Evolutionary conservation across 2,797 vertebrate genomes (phyloP), one percentile per base, ranked within the genome.

Genomic region (Chromobotia macracanthus): DNA sequence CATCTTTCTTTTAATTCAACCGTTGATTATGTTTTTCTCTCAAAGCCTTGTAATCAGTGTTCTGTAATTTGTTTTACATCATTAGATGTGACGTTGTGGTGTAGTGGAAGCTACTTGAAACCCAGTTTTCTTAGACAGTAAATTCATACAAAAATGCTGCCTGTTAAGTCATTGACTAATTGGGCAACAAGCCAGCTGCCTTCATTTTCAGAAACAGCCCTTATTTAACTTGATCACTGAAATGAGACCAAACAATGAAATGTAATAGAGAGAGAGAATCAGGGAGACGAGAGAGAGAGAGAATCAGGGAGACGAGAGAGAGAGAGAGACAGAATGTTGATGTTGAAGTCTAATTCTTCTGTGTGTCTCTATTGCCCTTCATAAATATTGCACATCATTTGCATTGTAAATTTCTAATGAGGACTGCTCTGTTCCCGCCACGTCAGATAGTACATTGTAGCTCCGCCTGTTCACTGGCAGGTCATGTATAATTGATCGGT

Each of bases 351-450:
- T 28, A 6, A 69, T 80, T 77, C 60, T 72, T 79, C 68, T 58
- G 38, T 56, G n/a, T n/a, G 56, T 83, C 74, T 79, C 85, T 69
- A 65, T 75, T 78, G 72, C 48, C 86, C 82, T 86, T 88, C 81
- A 88, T 88, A 75, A 86, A 86, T 86, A 85, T 85, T 82, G 81
- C 68, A 86, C 71, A 74, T 69, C 70, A 74, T 80, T 82, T 83
- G 77, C 80, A 79, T 84, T 82, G 82, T 86, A 86, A 83, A 84
- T 86, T 83, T 80, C 76, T 82, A 83, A 85, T 86, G 73, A 84
- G 79, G 72, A 82, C 65, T 16, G 66, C 69, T 19, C 41, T 72
- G 69, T 72, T 80, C 77, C 44, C 69, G 75, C 68, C 68, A 50
- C 84, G 76, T 84, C 85, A 84, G 78, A 79, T 66, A 61, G 65